Evolutionary conservation across 2,888 invertebrate genomes (phyloP), one percentile per base, ranked within the genome.

Genomic region (Sinodicranocentrus sp.): DNA sequence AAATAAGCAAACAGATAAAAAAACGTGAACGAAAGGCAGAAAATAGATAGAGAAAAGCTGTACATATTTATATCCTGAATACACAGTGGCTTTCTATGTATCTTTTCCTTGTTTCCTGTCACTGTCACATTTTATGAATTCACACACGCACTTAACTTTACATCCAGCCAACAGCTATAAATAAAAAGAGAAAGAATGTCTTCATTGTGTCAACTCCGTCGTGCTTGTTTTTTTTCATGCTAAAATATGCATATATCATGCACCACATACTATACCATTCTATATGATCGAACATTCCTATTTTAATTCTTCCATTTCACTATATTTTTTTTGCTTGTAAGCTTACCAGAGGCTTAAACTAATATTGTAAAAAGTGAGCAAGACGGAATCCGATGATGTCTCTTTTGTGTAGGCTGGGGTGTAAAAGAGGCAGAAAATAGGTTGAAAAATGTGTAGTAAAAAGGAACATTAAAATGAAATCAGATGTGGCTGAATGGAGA

Each of bases 381-480:
- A 33, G 5, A 33, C 10, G 33, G 3, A 10, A 33, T 33, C 10
- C 33, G 10, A 33, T 33, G 10, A 33, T 33, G 48, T 48, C 48
- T 15, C 48, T 48, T 10, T 10, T 54, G 54, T 5, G 21, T 21
- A 21, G 54, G 54, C 21, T 19, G 23, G 23, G 19, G 19, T 17
- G 19, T 19, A 57, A 67, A 70, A 19, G 13, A 19, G 26, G 52
- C 10, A n/a, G 25, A 77, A 77, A 57, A 57, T 68, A 39, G 68
- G 57, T 5, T 33, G 21, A 26, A 59, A 78, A 70, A 70, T 57
- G 57, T 57, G 25, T 6, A 23, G 57, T 57, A 23, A 70, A 65
- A 54, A n/a, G 17, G n/a, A 44, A 48, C 78, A 78, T 70, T 70
- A 59, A 78, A 70, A 61, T 61, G 78, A 78, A 78, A 61, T 78